Evolutionary conservation across 2,797 vertebrate species (phyloP).

Genomic region (Triplophysa bombifrons): DNA sequence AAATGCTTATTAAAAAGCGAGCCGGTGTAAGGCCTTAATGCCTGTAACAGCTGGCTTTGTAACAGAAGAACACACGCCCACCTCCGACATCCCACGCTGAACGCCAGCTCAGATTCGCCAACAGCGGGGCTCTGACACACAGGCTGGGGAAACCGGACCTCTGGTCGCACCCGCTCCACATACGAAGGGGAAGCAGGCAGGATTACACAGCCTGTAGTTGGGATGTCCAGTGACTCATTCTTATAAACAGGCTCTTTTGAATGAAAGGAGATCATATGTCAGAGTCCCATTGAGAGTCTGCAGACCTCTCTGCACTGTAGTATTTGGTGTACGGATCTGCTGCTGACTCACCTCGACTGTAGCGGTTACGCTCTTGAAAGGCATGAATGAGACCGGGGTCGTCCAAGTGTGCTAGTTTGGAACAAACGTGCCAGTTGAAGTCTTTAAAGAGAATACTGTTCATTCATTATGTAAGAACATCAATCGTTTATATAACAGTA

Average conservation of each 20-base stretch:
- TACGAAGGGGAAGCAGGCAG: constrained; percentile 32
- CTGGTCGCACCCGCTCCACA: constrained; percentile 46
- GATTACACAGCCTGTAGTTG: constrained; percentile 49
- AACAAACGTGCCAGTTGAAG: neutral
- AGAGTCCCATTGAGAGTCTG: constrained; percentile 22
- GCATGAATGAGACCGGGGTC: constrained; percentile 9
- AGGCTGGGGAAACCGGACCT: constrained; percentile 54
- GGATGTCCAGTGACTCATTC: constrained; percentile 60
- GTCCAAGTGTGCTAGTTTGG: neutral
- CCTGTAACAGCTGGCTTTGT: neutral
- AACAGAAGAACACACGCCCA: constrained; percentile 29
- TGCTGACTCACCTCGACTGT: constrained; percentile 40
- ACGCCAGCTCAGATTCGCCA: constrained; percentile 17
- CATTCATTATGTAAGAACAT: neutral
- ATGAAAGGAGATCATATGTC: constrained; percentile 47
- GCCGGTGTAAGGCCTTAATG: no score
- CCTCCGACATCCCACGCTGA: constrained; percentile 21
- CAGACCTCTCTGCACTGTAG: constrained; percentile 11
- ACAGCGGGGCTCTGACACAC: constrained; percentile 26
- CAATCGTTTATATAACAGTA: no score
- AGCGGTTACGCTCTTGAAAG: constrained; percentile 12
- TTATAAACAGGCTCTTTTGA: constrained; percentile 40
- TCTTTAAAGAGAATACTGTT: constrained; percentile 17
- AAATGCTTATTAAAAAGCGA: no score
- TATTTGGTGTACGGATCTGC: constrained; percentile 2